These are phyloP conservation scores for Cryptoprocta ferox DNA, from an alignment of 2,797 vertebrate genomes.

Conservation along the genomic window DNA sequence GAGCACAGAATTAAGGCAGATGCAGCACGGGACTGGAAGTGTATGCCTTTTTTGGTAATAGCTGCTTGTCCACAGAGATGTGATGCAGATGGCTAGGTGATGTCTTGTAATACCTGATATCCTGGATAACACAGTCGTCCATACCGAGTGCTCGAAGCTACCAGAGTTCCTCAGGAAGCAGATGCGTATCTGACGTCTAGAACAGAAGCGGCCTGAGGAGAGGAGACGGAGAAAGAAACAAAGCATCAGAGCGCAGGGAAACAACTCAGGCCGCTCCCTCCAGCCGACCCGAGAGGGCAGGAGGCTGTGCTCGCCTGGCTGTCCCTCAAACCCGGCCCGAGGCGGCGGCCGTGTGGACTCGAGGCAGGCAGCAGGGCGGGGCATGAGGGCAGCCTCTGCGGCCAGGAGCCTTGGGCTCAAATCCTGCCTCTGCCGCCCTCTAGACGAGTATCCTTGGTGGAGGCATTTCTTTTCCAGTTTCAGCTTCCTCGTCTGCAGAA, in stretches of 20 bases:
- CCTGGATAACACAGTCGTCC: slow-evolving; percentile 88
- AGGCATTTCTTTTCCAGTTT: neutral
- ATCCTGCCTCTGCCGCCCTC: neutral
- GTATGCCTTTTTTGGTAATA: slow-evolving; percentile 90
- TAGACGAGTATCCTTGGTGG: rapidly evolving
- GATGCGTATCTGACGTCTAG: slow-evolving; percentile 90
- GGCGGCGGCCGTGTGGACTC: rapidly evolving
- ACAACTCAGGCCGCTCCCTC: rapidly evolving
- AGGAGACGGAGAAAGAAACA: neutral
- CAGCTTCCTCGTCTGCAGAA: neutral
- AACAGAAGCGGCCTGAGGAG: slow-evolving; percentile 88
- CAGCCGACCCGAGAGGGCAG: neutral
- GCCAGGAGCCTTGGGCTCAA: neutral
- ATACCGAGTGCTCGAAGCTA: slow-evolving; percentile 86
- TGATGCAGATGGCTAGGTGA: slow-evolving; percentile 88
- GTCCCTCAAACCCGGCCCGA: neutral
- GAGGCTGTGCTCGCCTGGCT: neutral
- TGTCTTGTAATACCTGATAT: slow-evolving; percentile 89
- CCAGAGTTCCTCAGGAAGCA: slow-evolving; percentile 87
- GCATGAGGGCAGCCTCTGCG: neutral
- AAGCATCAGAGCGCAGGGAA: neutral
- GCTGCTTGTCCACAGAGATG: slow-evolving; percentile 90
- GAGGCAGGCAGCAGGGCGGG: rapidly evolving
- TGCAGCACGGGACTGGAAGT: slow-evolving; percentile 86
- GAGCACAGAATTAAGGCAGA: slow-evolving; percentile 90